Conservation (phyloP, 2,113 vertebrate species). For the Plectropomus leopardus region DNA sequence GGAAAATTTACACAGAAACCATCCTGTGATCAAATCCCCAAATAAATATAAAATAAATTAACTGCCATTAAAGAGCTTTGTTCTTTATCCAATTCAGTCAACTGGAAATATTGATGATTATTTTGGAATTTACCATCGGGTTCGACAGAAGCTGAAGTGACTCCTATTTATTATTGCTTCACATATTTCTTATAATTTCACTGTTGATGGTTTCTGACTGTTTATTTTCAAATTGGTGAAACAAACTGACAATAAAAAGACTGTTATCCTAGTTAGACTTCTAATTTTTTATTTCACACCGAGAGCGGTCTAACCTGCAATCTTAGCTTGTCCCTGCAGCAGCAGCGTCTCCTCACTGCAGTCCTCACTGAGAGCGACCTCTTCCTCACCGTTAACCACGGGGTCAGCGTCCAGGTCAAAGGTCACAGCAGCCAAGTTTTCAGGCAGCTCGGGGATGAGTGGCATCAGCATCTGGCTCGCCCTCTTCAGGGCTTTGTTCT, state of each 20-base stretch:
- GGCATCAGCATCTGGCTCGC: constrained; percentile 81
- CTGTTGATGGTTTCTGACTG: neutral
- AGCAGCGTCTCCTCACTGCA: constrained; percentile 47
- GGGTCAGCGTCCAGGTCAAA: constrained; percentile 40
- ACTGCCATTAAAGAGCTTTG: neutral
- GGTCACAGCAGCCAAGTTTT: constrained; percentile 43
- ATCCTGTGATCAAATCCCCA: neutral
- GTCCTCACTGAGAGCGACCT: constrained; percentile 38
- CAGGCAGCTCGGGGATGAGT: constrained; percentile 65
- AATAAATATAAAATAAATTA: neutral
- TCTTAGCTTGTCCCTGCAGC: constrained; percentile 74
- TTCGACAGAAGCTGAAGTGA: neutral
- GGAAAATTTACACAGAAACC: neutral
- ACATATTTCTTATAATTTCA: neutral
- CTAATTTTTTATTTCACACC: neutral
- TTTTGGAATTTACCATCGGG: neutral
- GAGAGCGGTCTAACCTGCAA: constrained; percentile 70
- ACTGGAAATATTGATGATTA: neutral
- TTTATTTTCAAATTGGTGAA: too few species aligned
- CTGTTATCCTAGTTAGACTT: neutral
- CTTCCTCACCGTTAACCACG: neutral
- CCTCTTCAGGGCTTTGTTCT: constrained; percentile 83
- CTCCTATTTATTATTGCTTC: neutral
- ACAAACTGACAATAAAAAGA: neutral
- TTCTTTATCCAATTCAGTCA: neutral